A percentile compares a stretch with the other conserved stretches of the same genome.
Conservation (phyloP, 2,797 vertebrate genomes). For the Novumbra hubbsi region DNA sequence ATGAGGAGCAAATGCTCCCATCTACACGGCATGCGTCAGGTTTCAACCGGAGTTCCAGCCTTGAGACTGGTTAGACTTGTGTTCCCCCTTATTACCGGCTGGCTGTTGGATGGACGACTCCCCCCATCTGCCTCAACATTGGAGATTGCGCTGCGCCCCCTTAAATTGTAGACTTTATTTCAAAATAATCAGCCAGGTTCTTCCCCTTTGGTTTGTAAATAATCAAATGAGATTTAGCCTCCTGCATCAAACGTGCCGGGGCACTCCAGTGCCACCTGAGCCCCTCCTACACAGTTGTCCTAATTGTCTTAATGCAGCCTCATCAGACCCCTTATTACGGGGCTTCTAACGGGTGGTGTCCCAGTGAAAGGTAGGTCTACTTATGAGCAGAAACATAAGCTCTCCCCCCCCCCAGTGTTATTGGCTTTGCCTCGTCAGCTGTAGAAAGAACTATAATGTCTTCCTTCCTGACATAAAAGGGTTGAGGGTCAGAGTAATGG, state of each 20-base stretch:
- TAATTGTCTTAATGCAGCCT: slow-evolving; percentile 67
- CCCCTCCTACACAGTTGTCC: slow-evolving; percentile 39
- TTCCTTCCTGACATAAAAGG: slow-evolving; percentile 78
- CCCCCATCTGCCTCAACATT: not conserved
- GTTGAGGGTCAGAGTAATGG: slow-evolving; percentile 68
- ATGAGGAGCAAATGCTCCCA: not conserved
- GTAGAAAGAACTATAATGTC: slow-evolving; percentile 73
- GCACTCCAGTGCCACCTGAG: slow-evolving; percentile 54
- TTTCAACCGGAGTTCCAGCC: not conserved
- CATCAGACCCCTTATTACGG: slow-evolving; percentile 48
- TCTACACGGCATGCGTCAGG: not conserved
- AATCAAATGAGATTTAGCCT: slow-evolving; percentile 30
- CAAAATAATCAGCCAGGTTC: slow-evolving; percentile 44
- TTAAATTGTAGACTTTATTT: slow-evolving; percentile 31
- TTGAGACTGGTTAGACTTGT: not conserved
- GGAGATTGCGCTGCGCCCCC: not conserved
- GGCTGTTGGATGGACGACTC: not conserved
- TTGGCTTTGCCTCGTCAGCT: slow-evolving; percentile 68
- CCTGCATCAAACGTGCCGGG: slow-evolving; percentile 17
- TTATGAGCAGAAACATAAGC: slow-evolving; percentile 11
- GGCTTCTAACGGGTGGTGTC: slow-evolving; percentile 39
- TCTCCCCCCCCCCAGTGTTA: slow-evolving; percentile 33
- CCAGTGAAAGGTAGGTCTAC: slow-evolving; percentile 41
- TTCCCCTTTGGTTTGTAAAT: slow-evolving; percentile 31
- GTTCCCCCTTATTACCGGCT: not conserved